phyloP scores from a whole-genome alignment of 1,140 invertebrate genomes.

The honey bee (Apis mellifera) region DNA sequence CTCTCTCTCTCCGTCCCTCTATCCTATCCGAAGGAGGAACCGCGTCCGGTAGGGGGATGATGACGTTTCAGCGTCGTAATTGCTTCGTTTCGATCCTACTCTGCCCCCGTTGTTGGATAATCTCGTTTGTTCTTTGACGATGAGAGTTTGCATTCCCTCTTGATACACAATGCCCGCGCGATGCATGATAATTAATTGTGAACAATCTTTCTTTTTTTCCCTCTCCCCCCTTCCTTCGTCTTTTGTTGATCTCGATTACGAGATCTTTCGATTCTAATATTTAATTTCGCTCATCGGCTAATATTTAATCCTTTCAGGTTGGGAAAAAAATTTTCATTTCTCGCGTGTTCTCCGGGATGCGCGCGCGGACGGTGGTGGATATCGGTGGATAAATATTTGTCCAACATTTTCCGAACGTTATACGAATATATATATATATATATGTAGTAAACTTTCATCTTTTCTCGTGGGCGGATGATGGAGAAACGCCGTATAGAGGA shows the following conservation, averaged over 20 bases:
- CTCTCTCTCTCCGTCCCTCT: not conserved
- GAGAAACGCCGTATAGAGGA: no score
- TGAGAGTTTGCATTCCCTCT: not conserved
- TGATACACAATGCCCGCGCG: not conserved
- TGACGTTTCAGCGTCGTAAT: conserved; percentile 2
- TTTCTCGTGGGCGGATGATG: no score
- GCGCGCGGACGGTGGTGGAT: no score
- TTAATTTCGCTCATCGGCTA: not conserved
- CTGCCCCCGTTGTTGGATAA: not conserved
- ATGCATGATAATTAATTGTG: not conserved
- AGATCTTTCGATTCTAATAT: not conserved
- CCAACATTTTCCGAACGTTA: no score
- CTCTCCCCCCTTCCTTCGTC: not conserved
- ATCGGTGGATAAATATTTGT: no score
- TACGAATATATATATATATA: no score
- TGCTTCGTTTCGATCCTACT: conserved; percentile 19
- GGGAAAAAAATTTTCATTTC: no score
- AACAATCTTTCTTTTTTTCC: not conserved
- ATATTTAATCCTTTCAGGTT: no score
- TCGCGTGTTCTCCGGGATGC: no score
- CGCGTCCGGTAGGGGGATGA: not conserved
- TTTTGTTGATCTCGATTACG: not conserved
- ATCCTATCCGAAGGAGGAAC: no score
- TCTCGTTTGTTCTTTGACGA: conserved; percentile 5
- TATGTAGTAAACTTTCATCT: no score